Evolutionary conservation across 2,888 invertebrate genomes (phyloP).

Genomic region (Marasmarcha lunaedactyla): DNA sequence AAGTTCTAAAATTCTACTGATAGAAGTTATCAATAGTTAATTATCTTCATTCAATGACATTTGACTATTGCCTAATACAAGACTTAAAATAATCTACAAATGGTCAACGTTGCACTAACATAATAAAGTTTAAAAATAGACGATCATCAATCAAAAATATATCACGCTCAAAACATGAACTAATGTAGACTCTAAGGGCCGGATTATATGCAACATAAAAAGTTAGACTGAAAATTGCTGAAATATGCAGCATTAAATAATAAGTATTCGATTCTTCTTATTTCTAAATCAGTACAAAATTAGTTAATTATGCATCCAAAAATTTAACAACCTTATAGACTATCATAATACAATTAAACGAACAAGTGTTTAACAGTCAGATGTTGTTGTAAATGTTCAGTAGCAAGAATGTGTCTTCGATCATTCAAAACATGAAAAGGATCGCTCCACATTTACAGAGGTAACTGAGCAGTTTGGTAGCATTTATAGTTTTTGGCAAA

Average conservation of each 20-base stretch:
- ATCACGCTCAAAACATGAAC: too few relatives aligned
- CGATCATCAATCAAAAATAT: too few relatives aligned
- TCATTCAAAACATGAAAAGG: constrained; percentile 6
- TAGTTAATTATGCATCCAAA: too few relatives aligned
- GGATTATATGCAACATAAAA: constrained; percentile 2
- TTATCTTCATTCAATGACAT: too few relatives aligned
- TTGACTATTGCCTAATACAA: too few relatives aligned
- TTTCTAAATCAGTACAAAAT: too few relatives aligned
- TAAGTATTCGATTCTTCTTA: neutral
- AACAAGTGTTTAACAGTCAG: neutral
- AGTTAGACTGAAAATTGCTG: neutral
- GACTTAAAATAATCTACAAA: too few relatives aligned
- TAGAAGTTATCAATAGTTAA: too few relatives aligned
- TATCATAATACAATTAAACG: neutral
- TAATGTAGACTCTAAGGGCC: neutral
- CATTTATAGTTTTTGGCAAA: constrained; percentile 2
- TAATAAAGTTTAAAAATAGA: too few relatives aligned
- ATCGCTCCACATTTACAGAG: constrained; percentile 2
- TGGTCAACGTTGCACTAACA: too few relatives aligned
- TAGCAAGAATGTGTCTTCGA: constrained; percentile 5
- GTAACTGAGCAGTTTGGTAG: constrained; percentile 4
- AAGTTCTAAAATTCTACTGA: too few relatives aligned
- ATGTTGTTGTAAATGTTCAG: constrained; percentile 4
- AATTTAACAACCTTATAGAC: too few relatives aligned
- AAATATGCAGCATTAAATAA: constrained; percentile 1